Percentiles rank a stretch among this genome's conserved stretches.
These are phyloP conservation scores for Ecdyonurus torrentis DNA, from an alignment of 2,888 invertebrate genomes.

Conservation along the genomic window DNA sequence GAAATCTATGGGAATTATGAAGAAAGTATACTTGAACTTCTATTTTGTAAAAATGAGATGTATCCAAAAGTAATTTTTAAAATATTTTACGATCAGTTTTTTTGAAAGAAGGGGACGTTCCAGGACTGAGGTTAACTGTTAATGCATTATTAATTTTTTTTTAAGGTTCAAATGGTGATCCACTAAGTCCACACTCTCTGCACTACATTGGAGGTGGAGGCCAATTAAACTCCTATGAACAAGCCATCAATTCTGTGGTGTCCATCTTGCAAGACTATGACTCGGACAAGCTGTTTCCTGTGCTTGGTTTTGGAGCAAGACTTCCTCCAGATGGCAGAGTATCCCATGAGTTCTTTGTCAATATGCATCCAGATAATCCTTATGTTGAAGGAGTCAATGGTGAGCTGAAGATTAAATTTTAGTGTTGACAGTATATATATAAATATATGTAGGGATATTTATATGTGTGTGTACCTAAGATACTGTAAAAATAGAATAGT, in stretches of 20 bases:
- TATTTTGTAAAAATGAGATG: too few relatives aligned
- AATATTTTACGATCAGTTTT: too few relatives aligned
- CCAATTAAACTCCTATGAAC: constrained; percentile 26
- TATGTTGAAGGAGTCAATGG: constrained; percentile 30
- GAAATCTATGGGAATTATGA: too few relatives aligned
- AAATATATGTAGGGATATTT: too few relatives aligned
- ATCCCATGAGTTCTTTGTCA: constrained; percentile 30
- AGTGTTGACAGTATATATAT: too few relatives aligned
- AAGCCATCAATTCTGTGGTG: constrained; percentile 27
- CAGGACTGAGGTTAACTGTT: not conserved
- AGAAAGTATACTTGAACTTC: too few relatives aligned
- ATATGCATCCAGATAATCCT: constrained; percentile 33
- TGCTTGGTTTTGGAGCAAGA: constrained; percentile 28
- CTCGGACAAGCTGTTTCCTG: constrained; percentile 31
- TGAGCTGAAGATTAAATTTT: too few relatives aligned
- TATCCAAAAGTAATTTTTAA: too few relatives aligned
- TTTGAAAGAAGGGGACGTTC: too few relatives aligned
- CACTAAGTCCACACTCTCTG: constrained; percentile 24
- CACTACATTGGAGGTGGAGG: constrained; percentile 25
- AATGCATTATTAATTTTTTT: too few relatives aligned
- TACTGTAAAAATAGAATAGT: too few relatives aligned
- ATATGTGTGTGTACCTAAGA: too few relatives aligned
- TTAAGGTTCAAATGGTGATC: constrained; percentile 28
- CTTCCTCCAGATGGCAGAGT: constrained; percentile 27
- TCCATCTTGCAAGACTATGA: constrained; percentile 31